Conservation (phyloP, 2,888 invertebrate genomes). For the Adineta ricciae region DNA sequence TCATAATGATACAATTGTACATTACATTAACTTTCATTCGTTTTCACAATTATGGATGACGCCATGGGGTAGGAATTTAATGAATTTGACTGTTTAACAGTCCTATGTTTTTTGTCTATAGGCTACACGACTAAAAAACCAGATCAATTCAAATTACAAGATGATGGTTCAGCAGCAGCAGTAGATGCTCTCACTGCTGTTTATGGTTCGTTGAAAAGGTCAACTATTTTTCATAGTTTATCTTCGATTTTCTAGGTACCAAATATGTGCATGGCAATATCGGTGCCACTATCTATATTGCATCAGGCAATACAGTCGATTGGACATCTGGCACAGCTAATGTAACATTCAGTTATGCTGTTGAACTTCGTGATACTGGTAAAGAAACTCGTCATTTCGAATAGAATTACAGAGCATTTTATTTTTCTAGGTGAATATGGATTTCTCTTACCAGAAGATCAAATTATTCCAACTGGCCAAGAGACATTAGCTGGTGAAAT, state of each 20-base stretch:
- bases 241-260: neutral
- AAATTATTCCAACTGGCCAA: constrained; percentile 29
- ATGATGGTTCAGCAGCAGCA: neutral
- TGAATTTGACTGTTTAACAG: too few relatives aligned
- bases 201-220: neutral
- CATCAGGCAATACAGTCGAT: constrained; percentile 26
- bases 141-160: constrained; percentile 22
- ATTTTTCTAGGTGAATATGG: constrained; percentile 9
- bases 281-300: constrained; percentile 23
- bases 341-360: constrained; percentile 23
- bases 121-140: constrained; percentile 24
- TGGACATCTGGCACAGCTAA: constrained; percentile 26
- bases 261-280: constrained; percentile 24
- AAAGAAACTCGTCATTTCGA: neutral
- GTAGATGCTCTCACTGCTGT: neutral
- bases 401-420: too few relatives aligned
- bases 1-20: neutral
- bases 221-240: neutral
- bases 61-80: neutral
- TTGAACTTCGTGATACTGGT: constrained; percentile 31
- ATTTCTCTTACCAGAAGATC: constrained; percentile 25
- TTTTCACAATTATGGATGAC: neutral
- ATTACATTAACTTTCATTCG: neutral
- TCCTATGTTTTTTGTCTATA: neutral
- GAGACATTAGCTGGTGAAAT: constrained; percentile 21